Evolutionary conservation across 2,888 invertebrate species (phyloP), one percentile per base, ranked within the genome.

Genomic region (Tetragnatha montana): DNA sequence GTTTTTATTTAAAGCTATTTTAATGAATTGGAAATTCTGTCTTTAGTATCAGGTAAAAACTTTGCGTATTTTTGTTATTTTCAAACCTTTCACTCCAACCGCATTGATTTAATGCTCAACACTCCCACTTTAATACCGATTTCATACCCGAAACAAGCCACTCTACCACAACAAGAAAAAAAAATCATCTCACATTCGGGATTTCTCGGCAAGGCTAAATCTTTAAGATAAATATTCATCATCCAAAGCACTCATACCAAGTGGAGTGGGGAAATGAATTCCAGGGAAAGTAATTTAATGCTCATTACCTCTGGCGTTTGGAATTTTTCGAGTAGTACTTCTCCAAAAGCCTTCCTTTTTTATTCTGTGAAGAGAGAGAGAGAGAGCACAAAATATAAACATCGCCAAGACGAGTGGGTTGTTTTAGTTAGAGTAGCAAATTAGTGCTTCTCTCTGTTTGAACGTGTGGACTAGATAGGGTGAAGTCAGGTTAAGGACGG

Each of bases 191-290:
- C 60, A 12, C 60, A 6, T 17, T 60, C 60, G 60, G 17, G 17
- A 60, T 6, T 4, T 17, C 60, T 17, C 22, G 12, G 17, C 17
- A 17, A 22, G n/a, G 7, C 14, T 60, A 21, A 78, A 22, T 78
- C 78, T 78, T 60, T 21, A 60, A 60, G 60, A 60, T 60, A 78
- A 78, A 78, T 78, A 78, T 60, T 78, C 78, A 60, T 78, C 60
- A 60, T 35, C 35, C 68, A 51, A 60, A 35, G 51, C 22, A 60
- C 78, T 78, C 78, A 14, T 60, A 78, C 78, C 51, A 78, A 78
- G 78, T 14, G 60, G 50, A 78, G 50, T 12, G 60, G 60, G 60
- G 60, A 60, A 60, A 60, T 60, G 60, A 60, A 60, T 60, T 60
- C 60, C 60, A 17, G 60, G 10, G 78, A 60, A 78, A 78, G 78